Base-by-base conservation (phyloP, 2,113 vertebrate genomes). In the Synodontis membranacea region DNA sequence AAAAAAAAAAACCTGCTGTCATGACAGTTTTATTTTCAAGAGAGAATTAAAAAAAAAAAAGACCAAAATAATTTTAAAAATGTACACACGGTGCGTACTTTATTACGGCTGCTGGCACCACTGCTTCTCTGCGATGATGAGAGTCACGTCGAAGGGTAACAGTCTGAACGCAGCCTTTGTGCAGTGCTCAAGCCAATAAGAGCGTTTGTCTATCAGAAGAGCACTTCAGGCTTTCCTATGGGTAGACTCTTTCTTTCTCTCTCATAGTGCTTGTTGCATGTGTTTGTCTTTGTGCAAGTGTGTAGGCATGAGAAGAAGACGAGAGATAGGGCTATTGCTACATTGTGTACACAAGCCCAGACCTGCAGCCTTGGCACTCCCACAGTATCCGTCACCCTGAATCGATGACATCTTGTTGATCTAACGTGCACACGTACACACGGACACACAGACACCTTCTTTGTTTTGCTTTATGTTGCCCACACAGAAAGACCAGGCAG, bases 291-390 rank as follows among this genome's bases (percentile, higher is more conserved):
- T 80, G 58, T 81, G 44, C 15, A 17, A 42, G 70, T 85, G 80
- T 83, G 80, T 83, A 54, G 14, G 64, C 70, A 39, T 85, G 85
- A 80, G 72, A 44, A 39, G n/a, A 76, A 48, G 23, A n/a, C n/a
- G 50, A 75, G 23, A 12, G 79, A 82, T 37, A 62, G 17, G 66
- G 14, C 44, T 70, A 78, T 42, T 84, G 79, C 83, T n/a, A 42
- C 66, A 74, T 64, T 85, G 81, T 85, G 60, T 66, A 21, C 58
- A 66, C 86, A 66, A 90, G 37, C 83, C 82, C 88, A 84, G 91
- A 92, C 84, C 84, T 93, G 90, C 86, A 89, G 64, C 52, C 86
- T 68, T 86, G 82, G 28, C 78, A 83, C 84, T 86, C n/a, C 25
- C 62, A 37, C 46, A 62, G 87, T 68, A 66, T 86, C 84, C 4